Evolutionary conservation across 1,140 invertebrate species (phyloP).

Genomic region (Aphelenchoides avenae): DNA sequence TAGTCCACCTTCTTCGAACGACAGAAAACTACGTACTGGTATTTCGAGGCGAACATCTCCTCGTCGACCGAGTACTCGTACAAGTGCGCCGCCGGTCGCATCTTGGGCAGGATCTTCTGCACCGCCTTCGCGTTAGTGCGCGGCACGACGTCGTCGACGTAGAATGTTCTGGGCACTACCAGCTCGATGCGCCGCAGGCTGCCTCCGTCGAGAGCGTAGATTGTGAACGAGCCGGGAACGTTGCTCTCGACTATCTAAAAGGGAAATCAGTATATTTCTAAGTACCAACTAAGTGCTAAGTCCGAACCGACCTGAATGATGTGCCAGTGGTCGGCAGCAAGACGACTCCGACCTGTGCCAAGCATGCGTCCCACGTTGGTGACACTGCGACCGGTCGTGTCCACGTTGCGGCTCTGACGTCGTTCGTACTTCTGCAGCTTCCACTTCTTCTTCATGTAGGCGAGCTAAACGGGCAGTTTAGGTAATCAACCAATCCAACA

Average conservation of each 20-base stretch:
- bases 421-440: conserved; percentile 19
- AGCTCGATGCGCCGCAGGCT: conserved; percentile 65
- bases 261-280: no score
- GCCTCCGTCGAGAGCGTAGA: conserved; percentile 83
- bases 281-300: no score
- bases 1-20: conserved; percentile 2
- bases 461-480: conserved; percentile 32
- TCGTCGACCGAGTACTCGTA: conserved; percentile 89
- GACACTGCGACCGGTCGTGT: conserved; percentile 1
- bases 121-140: conserved; percentile 63
- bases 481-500: no score
- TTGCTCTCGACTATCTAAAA: conserved; percentile 66
- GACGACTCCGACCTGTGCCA: background rate
- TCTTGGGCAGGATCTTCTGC: conserved; percentile 78
- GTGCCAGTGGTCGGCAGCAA: conserved; percentile 15
- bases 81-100: conserved; percentile 75
- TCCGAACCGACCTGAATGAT: conserved; percentile 31
- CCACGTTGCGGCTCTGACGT: no score
- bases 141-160: conserved; percentile 78
- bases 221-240: conserved; percentile 75
- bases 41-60: conserved; percentile 72
- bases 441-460: conserved; percentile 42
- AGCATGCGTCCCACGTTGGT: conserved; percentile 9
- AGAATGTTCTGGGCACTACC: conserved; percentile 77
- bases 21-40: conserved; percentile 65